A percentile compares a stretch with the other conserved stretches of the same genome.
Evolutionary conservation across 2,888 invertebrate species (phyloP).

Genomic region (Esperia sulphurella): DNA sequence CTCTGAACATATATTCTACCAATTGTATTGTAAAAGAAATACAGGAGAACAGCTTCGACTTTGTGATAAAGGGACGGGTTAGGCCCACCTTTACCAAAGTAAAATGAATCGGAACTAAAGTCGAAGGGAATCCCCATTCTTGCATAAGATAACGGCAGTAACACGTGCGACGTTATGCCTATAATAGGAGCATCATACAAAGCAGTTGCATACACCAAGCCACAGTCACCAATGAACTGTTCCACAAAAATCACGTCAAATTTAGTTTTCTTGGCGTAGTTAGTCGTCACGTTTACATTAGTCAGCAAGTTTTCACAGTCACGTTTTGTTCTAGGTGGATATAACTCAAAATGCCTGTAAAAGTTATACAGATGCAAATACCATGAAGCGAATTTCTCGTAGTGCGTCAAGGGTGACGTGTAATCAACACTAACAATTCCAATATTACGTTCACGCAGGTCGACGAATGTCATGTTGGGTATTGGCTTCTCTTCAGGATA

Average conservation of each 20-base stretch:
- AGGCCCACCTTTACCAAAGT: conserved; percentile 51
- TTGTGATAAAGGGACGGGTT: conserved; percentile 41
- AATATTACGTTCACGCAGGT: conserved; percentile 39
- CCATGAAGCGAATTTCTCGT: conserved; percentile 21
- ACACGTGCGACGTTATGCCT: conserved; percentile 68
- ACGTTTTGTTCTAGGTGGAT: not conserved
- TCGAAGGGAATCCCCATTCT: conserved; percentile 70
- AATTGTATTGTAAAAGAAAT: conserved; percentile 28
- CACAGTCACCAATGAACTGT: conserved; percentile 67
- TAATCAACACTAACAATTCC: not conserved
- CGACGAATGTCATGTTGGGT: conserved; percentile 76
- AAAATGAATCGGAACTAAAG: conserved; percentile 65
- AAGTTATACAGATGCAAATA: conserved; percentile 25
- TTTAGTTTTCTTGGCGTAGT: conserved; percentile 30
- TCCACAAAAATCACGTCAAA: conserved; percentile 72
- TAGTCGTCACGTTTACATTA: conserved; percentile 35
- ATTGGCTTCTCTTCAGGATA: conserved; percentile 65
- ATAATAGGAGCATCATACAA: conserved; percentile 69
- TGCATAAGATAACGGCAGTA: conserved; percentile 67
- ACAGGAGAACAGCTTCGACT: conserved; percentile 26
- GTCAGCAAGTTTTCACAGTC: conserved; percentile 20
- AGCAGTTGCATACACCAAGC: conserved; percentile 49
- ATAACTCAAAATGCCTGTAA: conserved; percentile 28
- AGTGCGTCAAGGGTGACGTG: conserved; percentile 15
- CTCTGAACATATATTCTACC: conserved; percentile 42